Percentiles rank a stretch among this genome's conserved stretches.
Conservation (phyloP, 2,888 invertebrate species). For the Hipparchia semele region DNA sequence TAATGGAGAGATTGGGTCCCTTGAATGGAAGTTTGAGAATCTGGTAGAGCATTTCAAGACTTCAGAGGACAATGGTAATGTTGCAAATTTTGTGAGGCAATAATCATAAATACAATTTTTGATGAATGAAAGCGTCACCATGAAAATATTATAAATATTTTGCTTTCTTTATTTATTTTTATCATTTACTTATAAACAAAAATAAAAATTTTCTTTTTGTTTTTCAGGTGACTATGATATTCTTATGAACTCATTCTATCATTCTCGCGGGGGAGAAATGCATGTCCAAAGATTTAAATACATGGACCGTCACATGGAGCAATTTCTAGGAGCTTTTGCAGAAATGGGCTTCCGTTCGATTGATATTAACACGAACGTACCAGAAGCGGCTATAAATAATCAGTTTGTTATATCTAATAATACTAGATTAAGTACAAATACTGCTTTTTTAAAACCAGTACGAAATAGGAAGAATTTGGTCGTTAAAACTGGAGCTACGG, state of each 20-base stretch:
- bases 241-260: conserved; percentile 72
- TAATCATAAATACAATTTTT: background rate
- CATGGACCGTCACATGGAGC: conserved; percentile 68
- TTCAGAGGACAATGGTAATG: conserved; percentile 75
- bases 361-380: conserved; percentile 71
- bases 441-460: conserved; percentile 70
- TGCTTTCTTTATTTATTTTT: too few relatives aligned
- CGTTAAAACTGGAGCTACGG: conserved; percentile 68
- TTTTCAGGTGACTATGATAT: conserved; percentile 76
- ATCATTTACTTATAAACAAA: too few relatives aligned
- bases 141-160: background rate
- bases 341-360: conserved; percentile 72
- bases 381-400: conserved; percentile 72
- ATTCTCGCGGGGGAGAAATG: conserved; percentile 75
- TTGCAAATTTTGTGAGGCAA: background rate
- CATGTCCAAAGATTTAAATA: conserved; percentile 74
- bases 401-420: conserved; percentile 73
- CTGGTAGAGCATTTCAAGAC: conserved; percentile 72
- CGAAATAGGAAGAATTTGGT: conserved; percentile 70
- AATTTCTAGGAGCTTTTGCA: conserved; percentile 65
- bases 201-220: conserved; percentile 4
- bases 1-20: conserved; percentile 59
- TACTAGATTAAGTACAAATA: conserved; percentile 73
- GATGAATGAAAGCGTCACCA: background rate
- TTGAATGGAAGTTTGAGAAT: conserved; percentile 75